Evolutionary conservation across 2,888 invertebrate genomes (phyloP), one percentile per base, ranked within the genome.

Genomic region (Brachyptera putata): DNA sequence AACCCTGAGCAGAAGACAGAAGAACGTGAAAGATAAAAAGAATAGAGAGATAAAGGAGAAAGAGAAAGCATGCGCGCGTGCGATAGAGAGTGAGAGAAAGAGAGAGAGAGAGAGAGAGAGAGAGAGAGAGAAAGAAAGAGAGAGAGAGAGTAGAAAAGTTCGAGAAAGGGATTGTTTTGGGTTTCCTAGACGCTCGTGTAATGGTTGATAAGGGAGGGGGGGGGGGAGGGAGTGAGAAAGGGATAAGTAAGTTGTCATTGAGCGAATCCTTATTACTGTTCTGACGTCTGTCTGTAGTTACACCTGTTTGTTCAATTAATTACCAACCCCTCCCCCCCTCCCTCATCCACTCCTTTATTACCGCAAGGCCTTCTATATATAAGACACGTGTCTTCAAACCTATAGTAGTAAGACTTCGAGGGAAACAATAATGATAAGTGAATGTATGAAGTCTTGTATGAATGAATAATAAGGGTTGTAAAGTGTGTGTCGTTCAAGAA

Each of bases 221-320:
- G 37, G 14, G n/a, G 39, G 9, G 7, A 39, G 16, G 18, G 36
- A 30, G 21, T 30, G 30, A 30, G 14, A 30, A 22, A 53, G 34
- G 30, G 53, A 36, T 50, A 36, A 36, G 53, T 46, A 46, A 46
- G n/a, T 22, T 46, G 46, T 14, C 46, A 21, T 18, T n/a, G 24
- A 24, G 46, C 7, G 46, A 46, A 46, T 46, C 46, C 46, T 24
- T 46, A 46, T 46, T 5, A 21, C 3, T 9, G 46, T 21, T 22
- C 18, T 11, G 18, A 41, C n/a, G 3, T 46, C 22, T 22, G 46
- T 22, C 46, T 16, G 43, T 30, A 30, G n/a, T n/a, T 21, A 43
- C 43, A 18, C 11, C 4, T 43, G 43, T 43, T 18, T 2, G 21
- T 46, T 46, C 46, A 21, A 46, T 46, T 46, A 46, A 24, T 24